A percentile compares a stretch with the other conserved stretches of the same genome.
Evolutionary conservation across 2,113 vertebrate species (phyloP).

Genomic region (Heteronetta atricapilla): DNA sequence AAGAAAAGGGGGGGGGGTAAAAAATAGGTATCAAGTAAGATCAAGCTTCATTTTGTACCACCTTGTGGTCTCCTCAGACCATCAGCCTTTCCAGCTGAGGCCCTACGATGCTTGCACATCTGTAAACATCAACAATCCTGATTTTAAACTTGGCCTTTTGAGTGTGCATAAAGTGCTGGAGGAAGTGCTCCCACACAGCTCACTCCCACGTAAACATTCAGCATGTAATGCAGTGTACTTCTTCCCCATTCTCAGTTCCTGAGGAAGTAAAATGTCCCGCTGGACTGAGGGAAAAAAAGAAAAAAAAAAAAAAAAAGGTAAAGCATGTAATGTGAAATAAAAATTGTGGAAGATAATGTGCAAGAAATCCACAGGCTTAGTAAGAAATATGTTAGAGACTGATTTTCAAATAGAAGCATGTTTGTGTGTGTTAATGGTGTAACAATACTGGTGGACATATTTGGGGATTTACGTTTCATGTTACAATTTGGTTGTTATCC

Average conservation of each 20-base stretch:
- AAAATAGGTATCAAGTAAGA: not conserved
- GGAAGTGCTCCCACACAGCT: not conserved
- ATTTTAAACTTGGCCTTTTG: not conserved
- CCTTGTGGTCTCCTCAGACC: not conserved
- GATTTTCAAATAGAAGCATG: not conserved
- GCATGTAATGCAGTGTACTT: not conserved
- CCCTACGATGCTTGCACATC: accelerated
- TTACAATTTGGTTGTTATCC: not conserved
- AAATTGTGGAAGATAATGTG: not conserved
- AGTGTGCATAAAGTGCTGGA: not conserved
- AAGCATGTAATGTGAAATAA: not conserved
- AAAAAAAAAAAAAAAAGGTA: not conserved
- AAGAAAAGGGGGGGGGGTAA: no score
- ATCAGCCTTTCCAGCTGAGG: not conserved
- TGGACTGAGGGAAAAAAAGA: not conserved
- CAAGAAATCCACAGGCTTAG: not conserved
- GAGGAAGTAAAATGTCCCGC: not conserved
- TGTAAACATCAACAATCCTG: not conserved
- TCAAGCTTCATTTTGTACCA: not conserved
- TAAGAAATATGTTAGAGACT: not conserved
- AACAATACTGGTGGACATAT: not conserved
- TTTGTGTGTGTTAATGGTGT: not conserved
- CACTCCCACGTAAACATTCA: not conserved
- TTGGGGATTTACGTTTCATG: not conserved
- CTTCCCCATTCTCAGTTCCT: not conserved